Conservation (phyloP, 2,888 invertebrate species). For the Plemyria rubiginata region DNA sequence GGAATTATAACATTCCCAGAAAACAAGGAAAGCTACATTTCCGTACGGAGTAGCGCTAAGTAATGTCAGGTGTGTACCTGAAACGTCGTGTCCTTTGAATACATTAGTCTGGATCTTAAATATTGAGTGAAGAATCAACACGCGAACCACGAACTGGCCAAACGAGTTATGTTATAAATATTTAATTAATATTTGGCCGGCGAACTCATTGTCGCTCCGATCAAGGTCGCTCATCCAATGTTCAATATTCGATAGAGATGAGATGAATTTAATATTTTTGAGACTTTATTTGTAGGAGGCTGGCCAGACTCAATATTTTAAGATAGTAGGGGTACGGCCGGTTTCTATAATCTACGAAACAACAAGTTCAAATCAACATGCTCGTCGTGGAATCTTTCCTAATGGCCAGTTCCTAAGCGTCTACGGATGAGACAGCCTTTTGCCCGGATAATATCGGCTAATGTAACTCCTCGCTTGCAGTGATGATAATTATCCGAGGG, state of each 20-base stretch:
- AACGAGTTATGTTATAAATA: slow-evolving; percentile 78
- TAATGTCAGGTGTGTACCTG: slow-evolving; percentile 21
- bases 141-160: slow-evolving; percentile 66
- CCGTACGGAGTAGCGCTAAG: slow-evolving; percentile 21
- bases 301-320: slow-evolving; percentile 8
- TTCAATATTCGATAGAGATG: slow-evolving; percentile 44
- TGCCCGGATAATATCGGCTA: neutral
- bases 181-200: slow-evolving; percentile 78
- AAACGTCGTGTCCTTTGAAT: slow-evolving; percentile 36
- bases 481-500: neutral
- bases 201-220: slow-evolving; percentile 66
- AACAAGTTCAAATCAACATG: neutral
- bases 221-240: slow-evolving; percentile 66
- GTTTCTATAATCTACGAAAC: neutral
- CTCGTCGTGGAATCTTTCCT: slow-evolving; percentile 12
- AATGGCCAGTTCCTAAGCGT: neutral
- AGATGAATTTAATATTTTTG: slow-evolving; percentile 46
- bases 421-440: neutral
- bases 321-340: neutral
- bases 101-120: slow-evolving; percentile 37
- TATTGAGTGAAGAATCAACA: slow-evolving; percentile 63
- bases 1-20: slow-evolving; percentile 27
- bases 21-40: slow-evolving; percentile 20
- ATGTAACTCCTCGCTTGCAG: neutral
- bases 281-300: slow-evolving; percentile 31